These are phyloP conservation scores for Poeciliopsis retropinna DNA, from an alignment of 2,113 vertebrate species.

Conservation along the genomic window DNA sequence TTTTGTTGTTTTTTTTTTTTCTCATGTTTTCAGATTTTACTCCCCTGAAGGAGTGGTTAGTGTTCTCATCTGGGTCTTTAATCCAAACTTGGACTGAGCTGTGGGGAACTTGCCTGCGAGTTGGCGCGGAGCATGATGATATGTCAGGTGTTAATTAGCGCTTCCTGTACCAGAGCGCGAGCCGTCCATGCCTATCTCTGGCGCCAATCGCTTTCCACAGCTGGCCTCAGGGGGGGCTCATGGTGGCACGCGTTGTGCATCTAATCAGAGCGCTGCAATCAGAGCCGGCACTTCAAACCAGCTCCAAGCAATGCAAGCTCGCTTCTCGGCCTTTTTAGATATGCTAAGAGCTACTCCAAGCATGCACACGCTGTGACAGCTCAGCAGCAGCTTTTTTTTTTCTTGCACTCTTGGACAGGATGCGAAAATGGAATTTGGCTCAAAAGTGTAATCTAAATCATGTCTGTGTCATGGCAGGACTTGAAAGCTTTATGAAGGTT, in stretches of 20 bases:
- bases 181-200: slow-evolving; percentile 47
- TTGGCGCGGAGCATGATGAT: slow-evolving; percentile 43
- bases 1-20: neutral
- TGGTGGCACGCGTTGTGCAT: slow-evolving; percentile 28
- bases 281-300: slow-evolving; percentile 29
- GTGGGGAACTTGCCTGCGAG: slow-evolving; percentile 33
- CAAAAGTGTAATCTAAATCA: slow-evolving; percentile 42
- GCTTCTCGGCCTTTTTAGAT: slow-evolving; percentile 26
- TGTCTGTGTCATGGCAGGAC: slow-evolving; percentile 39
- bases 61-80: neutral
- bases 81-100: slow-evolving; percentile 14
- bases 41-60: neutral
- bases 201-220: slow-evolving; percentile 44
- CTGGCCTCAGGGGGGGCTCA: slow-evolving; percentile 47
- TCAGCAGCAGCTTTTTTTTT: slow-evolving; percentile 24
- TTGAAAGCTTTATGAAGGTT: slow-evolving; percentile 53
- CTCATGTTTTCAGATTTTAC: neutral
- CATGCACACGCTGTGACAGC: slow-evolving; percentile 15
- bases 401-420: slow-evolving; percentile 20
- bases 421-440: slow-evolving; percentile 36
- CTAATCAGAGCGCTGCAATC: slow-evolving; percentile 56
- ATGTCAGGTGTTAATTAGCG: slow-evolving; percentile 54
- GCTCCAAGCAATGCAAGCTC: slow-evolving; percentile 34
- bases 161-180: slow-evolving; percentile 41
- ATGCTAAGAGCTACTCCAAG: slow-evolving; percentile 6